These are phyloP conservation scores for Nipponacmea schrenckii DNA, from an alignment of 2,888 invertebrate genomes.

Conservation along the genomic window DNA sequence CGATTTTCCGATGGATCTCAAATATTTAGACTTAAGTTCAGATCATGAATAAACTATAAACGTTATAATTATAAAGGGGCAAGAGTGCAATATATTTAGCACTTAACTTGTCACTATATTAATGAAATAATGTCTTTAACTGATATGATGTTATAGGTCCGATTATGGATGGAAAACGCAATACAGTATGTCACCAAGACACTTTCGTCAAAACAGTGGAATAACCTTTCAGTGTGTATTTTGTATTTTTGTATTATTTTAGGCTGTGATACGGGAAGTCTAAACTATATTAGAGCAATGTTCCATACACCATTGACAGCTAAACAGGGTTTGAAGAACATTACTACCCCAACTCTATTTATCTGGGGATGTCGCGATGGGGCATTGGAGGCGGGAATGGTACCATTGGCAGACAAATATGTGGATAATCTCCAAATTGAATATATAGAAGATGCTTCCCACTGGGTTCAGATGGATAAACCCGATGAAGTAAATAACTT, in stretches of 20 bases:
- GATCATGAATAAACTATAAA: too few relatives aligned
- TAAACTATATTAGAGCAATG: slow-evolving; percentile 78
- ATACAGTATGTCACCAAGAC: too few relatives aligned
- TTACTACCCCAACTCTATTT: slow-evolving; percentile 40
- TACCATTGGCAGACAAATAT: slow-evolving; percentile 26
- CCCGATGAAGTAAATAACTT: slow-evolving; percentile 75
- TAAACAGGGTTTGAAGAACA: slow-evolving; percentile 12
- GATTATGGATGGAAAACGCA: too few relatives aligned
- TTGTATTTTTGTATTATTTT: slow-evolving; percentile 33
- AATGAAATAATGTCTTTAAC: too few relatives aligned
- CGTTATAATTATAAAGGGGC: too few relatives aligned
- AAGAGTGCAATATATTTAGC: too few relatives aligned
- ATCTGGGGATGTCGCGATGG: slow-evolving; percentile 52
- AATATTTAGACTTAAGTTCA: too few relatives aligned
- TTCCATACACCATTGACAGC: slow-evolving; percentile 19
- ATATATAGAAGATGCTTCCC: slow-evolving; percentile 76
- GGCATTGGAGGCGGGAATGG: slow-evolving; percentile 42
- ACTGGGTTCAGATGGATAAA: slow-evolving; percentile 82
- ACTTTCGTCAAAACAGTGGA: too few relatives aligned
- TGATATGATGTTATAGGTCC: too few relatives aligned
- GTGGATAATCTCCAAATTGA: slow-evolving; percentile 72
- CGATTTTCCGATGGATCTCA: too few relatives aligned
- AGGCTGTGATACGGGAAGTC: slow-evolving; percentile 80
- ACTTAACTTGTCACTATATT: too few relatives aligned
- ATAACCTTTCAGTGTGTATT: too few relatives aligned